Percentiles rank a stretch among this genome's conserved stretches.
phyloP scores from a whole-genome alignment of 2,797 vertebrate genomes.

The Acanthiza pusilla region DNA sequence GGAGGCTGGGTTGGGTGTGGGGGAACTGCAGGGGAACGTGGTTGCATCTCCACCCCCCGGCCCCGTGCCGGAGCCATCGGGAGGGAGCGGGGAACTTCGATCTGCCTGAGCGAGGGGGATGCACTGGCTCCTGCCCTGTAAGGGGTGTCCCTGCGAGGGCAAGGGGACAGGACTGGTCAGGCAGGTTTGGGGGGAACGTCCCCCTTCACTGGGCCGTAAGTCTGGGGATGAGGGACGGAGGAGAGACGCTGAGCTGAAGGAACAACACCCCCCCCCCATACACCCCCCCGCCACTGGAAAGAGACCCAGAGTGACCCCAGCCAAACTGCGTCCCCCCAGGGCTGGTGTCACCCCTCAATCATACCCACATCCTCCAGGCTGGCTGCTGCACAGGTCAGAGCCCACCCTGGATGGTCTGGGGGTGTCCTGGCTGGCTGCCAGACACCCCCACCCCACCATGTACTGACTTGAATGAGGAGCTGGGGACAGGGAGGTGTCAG shows the following conservation, averaged over 20 bases:
- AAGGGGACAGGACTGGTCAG: background rate
- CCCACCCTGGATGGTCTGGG: background rate
- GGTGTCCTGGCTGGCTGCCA: background rate
- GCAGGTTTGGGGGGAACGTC: background rate
- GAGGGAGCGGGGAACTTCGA: background rate
- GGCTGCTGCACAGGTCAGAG: background rate
- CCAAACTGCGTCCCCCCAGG: no score
- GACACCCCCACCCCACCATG: accelerated
- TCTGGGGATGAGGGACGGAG: no score
- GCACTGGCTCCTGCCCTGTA: background rate
- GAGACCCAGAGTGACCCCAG: background rate
- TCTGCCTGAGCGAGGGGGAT: background rate
- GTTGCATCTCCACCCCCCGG: background rate
- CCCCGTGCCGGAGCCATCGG: no score
- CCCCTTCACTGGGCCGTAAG: background rate
- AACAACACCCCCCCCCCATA: background rate
- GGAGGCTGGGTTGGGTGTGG: background rate
- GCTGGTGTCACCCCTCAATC: background rate
- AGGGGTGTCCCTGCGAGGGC: background rate
- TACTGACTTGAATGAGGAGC: background rate
- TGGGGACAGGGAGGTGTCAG: background rate
- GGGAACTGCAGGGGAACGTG: background rate
- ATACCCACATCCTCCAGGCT: background rate
- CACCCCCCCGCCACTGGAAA: background rate
- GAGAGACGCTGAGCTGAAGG: background rate